Conservation (phyloP, 2,797 vertebrate genomes). For the Pristis pectinata region DNA sequence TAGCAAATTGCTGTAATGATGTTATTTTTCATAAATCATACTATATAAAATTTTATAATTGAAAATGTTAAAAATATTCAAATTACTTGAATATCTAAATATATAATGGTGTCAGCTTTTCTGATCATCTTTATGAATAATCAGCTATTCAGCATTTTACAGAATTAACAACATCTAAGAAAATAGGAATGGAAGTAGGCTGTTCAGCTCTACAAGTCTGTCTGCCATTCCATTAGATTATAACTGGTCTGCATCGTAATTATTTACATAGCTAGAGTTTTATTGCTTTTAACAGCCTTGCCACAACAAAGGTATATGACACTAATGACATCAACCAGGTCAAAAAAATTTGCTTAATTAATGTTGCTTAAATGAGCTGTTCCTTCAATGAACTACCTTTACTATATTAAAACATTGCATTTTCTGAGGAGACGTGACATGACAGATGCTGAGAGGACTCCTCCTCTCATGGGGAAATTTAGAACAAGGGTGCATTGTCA, state of each 20-base stretch:
- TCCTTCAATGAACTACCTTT: too few species aligned
- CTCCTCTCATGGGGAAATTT: too few species aligned
- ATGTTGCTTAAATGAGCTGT: not conserved
- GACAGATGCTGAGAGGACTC: too few species aligned
- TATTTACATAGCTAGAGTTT: not conserved
- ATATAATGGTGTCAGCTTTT: not conserved
- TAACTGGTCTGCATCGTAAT: not conserved
- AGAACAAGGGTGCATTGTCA: too few species aligned
- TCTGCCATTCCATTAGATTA: not conserved
- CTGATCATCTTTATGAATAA: not conserved
- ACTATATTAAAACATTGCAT: too few species aligned
- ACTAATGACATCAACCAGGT: too few species aligned
- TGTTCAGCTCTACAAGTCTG: not conserved
- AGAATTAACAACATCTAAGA: not conserved
- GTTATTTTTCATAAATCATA: not conserved
- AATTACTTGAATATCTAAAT: not conserved
- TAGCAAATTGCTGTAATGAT: not conserved
- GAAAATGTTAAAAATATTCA: not conserved
- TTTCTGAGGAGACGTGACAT: too few species aligned
- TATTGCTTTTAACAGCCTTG: not conserved
- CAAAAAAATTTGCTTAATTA: not conserved
- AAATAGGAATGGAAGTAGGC: not conserved
- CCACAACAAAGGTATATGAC: not conserved
- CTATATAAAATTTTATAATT: not conserved
- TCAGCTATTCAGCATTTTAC: not conserved